These are phyloP conservation scores for Tachina lurida DNA, from an alignment of 2,888 invertebrate genomes.

Conservation along the genomic window DNA sequence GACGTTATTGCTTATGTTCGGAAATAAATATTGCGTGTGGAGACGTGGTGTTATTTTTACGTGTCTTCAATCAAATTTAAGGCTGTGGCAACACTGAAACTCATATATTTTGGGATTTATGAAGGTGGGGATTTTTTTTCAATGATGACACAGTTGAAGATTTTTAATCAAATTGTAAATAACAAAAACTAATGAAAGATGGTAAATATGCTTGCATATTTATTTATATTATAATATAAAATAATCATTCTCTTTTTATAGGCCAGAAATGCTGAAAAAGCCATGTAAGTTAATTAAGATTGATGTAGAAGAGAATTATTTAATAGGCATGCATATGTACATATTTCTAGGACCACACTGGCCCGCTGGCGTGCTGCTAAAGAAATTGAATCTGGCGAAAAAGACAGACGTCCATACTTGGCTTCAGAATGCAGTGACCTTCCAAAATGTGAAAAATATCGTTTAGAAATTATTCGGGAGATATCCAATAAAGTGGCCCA, in stretches of 20 bases:
- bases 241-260: constrained; percentile 76
- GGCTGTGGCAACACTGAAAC: no score
- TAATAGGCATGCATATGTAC: background rate
- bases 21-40: no score
- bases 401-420: constrained; percentile 94
- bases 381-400: constrained; percentile 93
- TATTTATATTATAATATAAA: constrained; percentile 7
- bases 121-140: no score
- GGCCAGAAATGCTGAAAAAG: constrained; percentile 99
- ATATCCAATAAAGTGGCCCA: constrained; percentile 99
- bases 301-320: background rate
- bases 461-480: constrained; percentile 98
- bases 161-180: constrained; percentile 22
- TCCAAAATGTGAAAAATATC: constrained; percentile 96
- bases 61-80: no score
- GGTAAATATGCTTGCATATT: constrained; percentile 57
- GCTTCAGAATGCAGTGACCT: constrained; percentile 97
- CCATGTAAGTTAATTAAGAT: constrained; percentile 89
- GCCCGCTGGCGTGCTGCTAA: constrained; percentile 99
- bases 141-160: no score
- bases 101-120: no score
- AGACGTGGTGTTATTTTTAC: no score
- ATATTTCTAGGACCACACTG: constrained; percentile 90
- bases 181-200: constrained; percentile 37
- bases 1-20: no score